These are phyloP conservation scores for Tiliacea aurago DNA, from an alignment of 2,888 invertebrate species.

Conservation along the genomic window DNA sequence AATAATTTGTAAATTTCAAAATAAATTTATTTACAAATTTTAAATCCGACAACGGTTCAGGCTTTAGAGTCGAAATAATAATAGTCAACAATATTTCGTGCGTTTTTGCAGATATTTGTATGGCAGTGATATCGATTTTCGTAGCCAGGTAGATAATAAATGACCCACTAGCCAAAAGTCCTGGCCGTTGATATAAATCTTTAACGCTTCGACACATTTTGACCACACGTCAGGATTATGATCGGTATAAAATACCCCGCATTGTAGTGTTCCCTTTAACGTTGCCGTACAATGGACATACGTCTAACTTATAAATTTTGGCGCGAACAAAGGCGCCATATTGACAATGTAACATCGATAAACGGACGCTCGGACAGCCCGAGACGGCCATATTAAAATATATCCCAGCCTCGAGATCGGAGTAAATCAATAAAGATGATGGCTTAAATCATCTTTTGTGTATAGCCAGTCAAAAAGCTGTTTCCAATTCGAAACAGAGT, in stretches of 20 bases:
- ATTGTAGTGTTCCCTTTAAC: conserved; percentile 80
- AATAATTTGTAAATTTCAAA: conserved; percentile 33
- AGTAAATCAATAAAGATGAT: conserved; percentile 87
- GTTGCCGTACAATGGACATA: conserved; percentile 81
- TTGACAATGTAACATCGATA: conserved; percentile 87
- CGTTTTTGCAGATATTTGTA: conserved; percentile 16
- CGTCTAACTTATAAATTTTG: conserved; percentile 89
- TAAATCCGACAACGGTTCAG: not conserved
- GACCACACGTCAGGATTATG: conserved; percentile 88
- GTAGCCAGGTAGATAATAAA: conserved; percentile 67
- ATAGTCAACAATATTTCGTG: conserved; percentile 15
- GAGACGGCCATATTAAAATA: conserved; percentile 82
- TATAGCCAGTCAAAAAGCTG: conserved; percentile 65
- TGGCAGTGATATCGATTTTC: conserved; percentile 51
- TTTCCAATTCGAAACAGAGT: conserved; percentile 67
- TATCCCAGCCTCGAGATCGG: conserved; percentile 80
- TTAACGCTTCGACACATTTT: conserved; percentile 88
- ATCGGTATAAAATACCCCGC: conserved; percentile 85
- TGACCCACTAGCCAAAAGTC: conserved; percentile 73
- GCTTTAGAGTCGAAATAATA: conserved; percentile 1
- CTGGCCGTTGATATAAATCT: conserved; percentile 83
- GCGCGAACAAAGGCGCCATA: conserved; percentile 89
- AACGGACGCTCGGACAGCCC: conserved; percentile 79
- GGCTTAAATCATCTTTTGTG: conserved; percentile 78
- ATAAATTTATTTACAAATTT: conserved; percentile 11